These are phyloP conservation scores for Trachelus troglodyta DNA, from an alignment of 2,888 invertebrate species.

Conservation along the genomic window DNA sequence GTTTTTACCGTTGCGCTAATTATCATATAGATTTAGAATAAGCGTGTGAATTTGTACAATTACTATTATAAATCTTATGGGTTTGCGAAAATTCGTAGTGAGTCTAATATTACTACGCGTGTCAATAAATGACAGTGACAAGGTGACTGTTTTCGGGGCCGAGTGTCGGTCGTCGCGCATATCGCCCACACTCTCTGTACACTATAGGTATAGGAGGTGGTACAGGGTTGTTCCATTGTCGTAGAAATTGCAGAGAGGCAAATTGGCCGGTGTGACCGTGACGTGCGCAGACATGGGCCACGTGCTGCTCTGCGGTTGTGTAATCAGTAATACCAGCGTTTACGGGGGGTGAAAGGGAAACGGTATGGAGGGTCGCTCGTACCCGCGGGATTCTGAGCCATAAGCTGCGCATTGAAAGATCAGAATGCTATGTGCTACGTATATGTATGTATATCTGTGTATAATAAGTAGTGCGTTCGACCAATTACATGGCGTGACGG, in stretches of 20 bases:
- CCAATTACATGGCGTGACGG: slow-evolving; percentile 31
- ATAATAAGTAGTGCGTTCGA: slow-evolving; percentile 24
- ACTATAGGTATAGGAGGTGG: neutral
- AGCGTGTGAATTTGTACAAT: neutral
- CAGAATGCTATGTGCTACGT: slow-evolving; percentile 25
- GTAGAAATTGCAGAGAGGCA: slow-evolving; percentile 61
- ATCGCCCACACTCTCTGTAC: neutral
- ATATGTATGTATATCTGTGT: neutral
- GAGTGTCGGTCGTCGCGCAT: neutral
- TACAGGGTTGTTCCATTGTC: slow-evolving; percentile 42
- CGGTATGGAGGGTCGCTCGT: neutral
- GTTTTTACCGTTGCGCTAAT: neutral
- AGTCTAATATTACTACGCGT: neutral
- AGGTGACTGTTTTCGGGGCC: neutral
- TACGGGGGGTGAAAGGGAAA: slow-evolving; percentile 47
- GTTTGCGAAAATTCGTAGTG: neutral
- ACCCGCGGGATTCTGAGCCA: slow-evolving; percentile 1
- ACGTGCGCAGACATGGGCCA: slow-evolving; percentile 60
- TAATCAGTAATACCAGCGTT: slow-evolving; percentile 60
- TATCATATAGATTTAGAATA: neutral
- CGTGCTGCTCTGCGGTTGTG: slow-evolving; percentile 62
- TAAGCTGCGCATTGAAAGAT: slow-evolving; percentile 38
- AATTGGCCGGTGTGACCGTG: slow-evolving; percentile 65
- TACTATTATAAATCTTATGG: neutral
- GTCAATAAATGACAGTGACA: neutral